Evolutionary conservation across 2,888 invertebrate genomes (phyloP).

Genomic region (Oscheius sp.): DNA sequence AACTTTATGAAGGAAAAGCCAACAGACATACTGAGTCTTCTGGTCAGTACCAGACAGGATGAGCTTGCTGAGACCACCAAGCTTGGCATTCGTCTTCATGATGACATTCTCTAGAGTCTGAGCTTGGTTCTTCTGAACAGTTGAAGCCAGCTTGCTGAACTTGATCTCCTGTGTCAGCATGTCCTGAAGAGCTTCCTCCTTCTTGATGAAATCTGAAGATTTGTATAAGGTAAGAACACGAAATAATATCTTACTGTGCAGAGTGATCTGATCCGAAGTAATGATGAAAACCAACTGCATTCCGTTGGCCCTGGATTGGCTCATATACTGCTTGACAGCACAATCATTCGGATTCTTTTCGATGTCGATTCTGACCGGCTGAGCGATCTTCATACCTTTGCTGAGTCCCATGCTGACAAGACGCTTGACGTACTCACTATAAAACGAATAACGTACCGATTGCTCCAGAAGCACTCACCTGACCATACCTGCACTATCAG

Average conservation of each 20-base stretch:
- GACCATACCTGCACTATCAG: background rate
- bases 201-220: constrained; percentile 27
- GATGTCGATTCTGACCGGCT: background rate
- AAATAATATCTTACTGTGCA: constrained; percentile 14
- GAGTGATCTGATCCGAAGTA: constrained; percentile 10
- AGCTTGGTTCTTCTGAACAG: constrained; percentile 5
- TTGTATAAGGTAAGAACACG: background rate
- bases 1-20: background rate
- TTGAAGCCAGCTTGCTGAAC: constrained; percentile 2
- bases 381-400: constrained; percentile 1
- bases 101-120: constrained; percentile 30
- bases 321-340: background rate
- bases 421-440: background rate
- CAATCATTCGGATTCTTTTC: background rate
- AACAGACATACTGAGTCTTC: background rate
- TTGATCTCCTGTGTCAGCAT: constrained; percentile 35
- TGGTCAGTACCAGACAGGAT: background rate
- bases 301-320: background rate
- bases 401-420: background rate
- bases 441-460: too few species aligned
- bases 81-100: constrained; percentile 31
- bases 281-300: constrained; percentile 28
- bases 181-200: constrained; percentile 1
- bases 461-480: too few species aligned
- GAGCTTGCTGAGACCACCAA: constrained; percentile 18